A percentile compares a stretch with the other conserved stretches of the same genome.
Evolutionary conservation across 1,140 invertebrate species (phyloP).

Genomic region (Drosophila elegans): DNA sequence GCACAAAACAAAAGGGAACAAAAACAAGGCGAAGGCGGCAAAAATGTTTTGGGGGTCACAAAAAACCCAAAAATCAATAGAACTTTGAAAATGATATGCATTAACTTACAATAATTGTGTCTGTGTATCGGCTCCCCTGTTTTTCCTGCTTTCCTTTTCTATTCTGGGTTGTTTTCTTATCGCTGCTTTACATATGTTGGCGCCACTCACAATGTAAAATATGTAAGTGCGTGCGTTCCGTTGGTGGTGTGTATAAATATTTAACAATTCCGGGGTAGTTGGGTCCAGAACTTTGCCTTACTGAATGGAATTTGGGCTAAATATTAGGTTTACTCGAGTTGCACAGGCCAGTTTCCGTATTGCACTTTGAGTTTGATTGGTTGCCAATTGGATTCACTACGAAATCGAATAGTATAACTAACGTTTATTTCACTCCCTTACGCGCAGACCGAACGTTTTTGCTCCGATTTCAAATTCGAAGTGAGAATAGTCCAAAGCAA

Average conservation of each 20-base stretch:
- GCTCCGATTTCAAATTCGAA: constrained; percentile 10
- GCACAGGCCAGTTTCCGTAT: constrained; percentile 1
- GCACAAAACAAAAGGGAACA: constrained; percentile 36
- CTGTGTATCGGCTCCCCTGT: constrained; percentile 13
- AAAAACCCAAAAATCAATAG: constrained; percentile 47
- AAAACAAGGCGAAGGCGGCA: constrained; percentile 34
- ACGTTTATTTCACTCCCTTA: neutral
- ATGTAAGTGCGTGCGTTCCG: constrained; percentile 23
- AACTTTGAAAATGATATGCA: constrained; percentile 24
- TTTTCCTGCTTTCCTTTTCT: constrained; percentile 34
- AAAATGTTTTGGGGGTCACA: constrained; percentile 16
- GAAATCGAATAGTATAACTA: constrained; percentile 2
- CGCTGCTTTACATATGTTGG: constrained; percentile 68
- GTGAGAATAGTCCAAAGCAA: neutral
- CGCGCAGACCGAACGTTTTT: constrained; percentile 1
- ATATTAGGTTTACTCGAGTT: neutral
- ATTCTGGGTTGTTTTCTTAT: constrained; percentile 39
- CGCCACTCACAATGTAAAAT: constrained; percentile 50
- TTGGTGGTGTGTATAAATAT: constrained; percentile 66
- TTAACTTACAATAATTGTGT: constrained; percentile 63
- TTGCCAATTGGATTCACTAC: constrained; percentile 12
- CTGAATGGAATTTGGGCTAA: neutral
- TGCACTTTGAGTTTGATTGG: constrained; percentile 5
- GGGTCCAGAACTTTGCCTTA: neutral
- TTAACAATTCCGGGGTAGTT: constrained; percentile 42